phyloP scores from a whole-genome alignment of 2,113 vertebrate species.

The Leiothrix lutea region DNA sequence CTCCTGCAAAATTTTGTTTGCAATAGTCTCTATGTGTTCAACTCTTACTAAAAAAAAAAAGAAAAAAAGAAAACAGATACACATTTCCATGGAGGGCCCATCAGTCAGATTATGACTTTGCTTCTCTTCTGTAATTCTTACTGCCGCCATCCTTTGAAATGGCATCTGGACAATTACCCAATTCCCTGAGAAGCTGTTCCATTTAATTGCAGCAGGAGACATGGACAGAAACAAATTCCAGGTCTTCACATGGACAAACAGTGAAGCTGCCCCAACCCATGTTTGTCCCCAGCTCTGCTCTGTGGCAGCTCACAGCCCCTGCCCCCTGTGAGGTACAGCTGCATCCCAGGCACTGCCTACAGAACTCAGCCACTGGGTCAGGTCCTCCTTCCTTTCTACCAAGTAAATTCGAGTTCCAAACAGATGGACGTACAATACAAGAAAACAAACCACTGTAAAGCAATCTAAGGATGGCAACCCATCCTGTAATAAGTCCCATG shows the following conservation, averaged over 20 bases:
- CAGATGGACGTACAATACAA: not conserved
- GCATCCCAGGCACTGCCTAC: rapidly evolving
- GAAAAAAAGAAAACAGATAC: too few relatives aligned
- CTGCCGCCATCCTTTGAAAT: not conserved
- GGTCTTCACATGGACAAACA: not conserved
- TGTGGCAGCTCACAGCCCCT: not conserved
- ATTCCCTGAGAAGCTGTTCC: not conserved
- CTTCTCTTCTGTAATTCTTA: not conserved
- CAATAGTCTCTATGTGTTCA: not conserved
- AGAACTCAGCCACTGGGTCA: rapidly evolving
- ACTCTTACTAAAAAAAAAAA: not conserved
- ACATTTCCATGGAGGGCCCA: not conserved
- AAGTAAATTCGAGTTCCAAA: not conserved
- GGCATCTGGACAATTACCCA: not conserved
- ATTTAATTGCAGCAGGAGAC: not conserved
- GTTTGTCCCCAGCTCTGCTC: not conserved
- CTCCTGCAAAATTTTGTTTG: not conserved
- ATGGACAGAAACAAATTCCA: not conserved
- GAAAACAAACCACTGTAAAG: not conserved
- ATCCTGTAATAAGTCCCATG: not conserved
- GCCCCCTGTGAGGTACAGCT: rapidly evolving
- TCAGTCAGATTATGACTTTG: not conserved
- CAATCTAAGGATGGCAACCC: not conserved
- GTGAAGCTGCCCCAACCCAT: rapidly evolving
- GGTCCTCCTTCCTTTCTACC: not conserved